These are phyloP conservation scores for Acipenser oxyrinchus DNA, from an alignment of 2,797 vertebrate genomes.

Conservation along the genomic window DNA sequence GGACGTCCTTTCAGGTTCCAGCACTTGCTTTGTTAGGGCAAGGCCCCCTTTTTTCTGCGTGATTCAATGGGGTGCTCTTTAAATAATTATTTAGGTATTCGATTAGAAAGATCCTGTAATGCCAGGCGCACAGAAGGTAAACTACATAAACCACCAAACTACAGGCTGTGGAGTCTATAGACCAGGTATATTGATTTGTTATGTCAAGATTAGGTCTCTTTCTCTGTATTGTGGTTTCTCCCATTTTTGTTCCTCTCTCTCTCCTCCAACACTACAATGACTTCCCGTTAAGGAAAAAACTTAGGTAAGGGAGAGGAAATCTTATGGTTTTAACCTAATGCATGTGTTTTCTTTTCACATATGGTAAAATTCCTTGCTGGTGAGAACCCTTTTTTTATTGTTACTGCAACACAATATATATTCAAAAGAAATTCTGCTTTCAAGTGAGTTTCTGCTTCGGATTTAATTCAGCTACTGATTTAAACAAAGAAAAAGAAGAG, in stretches of 20 bases:
- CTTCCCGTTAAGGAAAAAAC: too few relatives aligned
- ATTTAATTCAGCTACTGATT: constrained; percentile 60
- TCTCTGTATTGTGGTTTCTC: constrained; percentile 30
- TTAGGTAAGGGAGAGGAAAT: constrained; percentile 22
- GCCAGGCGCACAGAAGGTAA: constrained; percentile 54
- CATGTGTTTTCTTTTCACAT: constrained; percentile 36
- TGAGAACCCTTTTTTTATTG: constrained; percentile 50
- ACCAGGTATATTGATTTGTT: constrained; percentile 29
- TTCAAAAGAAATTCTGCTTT: constrained; percentile 58
- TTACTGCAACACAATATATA: constrained; percentile 66
- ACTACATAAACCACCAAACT: constrained; percentile 39
- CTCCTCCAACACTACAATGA: constrained; percentile 5
- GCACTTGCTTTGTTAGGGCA: constrained; percentile 52
- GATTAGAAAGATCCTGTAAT: constrained; percentile 70
- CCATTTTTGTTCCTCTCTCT: constrained; percentile 45
- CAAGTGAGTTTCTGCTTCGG: constrained; percentile 45
- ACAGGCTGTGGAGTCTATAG: constrained; percentile 6
- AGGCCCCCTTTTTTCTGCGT: constrained; percentile 49
- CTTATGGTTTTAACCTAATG: constrained; percentile 40
- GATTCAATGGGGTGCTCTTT: constrained; percentile 53
- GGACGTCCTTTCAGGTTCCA: constrained; percentile 54
- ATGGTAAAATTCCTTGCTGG: constrained; percentile 45
- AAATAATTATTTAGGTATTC: constrained; percentile 55
- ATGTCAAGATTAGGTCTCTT: constrained; percentile 34
- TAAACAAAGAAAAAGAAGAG: constrained; percentile 55